Evolutionary conservation across 1,140 invertebrate genomes (phyloP).

Genomic region (Apis florea): DNA sequence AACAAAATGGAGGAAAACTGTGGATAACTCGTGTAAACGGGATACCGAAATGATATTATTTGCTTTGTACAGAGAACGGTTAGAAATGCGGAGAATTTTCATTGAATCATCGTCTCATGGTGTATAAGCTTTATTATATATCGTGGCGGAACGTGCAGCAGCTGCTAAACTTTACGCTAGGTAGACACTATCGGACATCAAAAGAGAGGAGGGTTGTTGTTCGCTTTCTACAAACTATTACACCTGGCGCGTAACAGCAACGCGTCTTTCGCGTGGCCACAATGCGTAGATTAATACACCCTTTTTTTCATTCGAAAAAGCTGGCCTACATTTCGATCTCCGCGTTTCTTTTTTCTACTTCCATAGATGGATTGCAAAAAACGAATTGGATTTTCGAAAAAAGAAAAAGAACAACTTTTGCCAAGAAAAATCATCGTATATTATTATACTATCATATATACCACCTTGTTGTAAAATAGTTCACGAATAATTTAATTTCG

Average conservation of each 20-base stretch:
- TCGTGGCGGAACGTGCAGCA: conserved; percentile 50
- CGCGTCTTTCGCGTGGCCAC: conserved; percentile 4
- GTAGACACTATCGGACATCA: conserved; percentile 15
- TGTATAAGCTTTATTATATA: conserved; percentile 31
- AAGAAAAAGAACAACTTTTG: no score
- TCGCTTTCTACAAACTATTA: conserved; percentile 26
- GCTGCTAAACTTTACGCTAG: conserved; percentile 39
- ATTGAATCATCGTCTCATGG: conserved; percentile 5
- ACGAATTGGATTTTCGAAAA: no score
- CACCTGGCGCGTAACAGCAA: conserved; percentile 34
- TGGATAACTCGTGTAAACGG: neutral
- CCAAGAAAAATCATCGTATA: no score
- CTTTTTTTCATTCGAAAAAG: neutral
- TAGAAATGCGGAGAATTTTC: neutral
- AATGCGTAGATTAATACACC: neutral
- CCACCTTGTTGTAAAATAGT: no score
- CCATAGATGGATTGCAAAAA: no score
- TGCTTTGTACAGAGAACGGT: neutral
- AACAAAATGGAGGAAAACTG: neutral
- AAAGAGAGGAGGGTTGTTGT: conserved; percentile 11
- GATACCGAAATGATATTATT: neutral
- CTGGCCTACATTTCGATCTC: neutral
- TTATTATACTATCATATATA: no score
- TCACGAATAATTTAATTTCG: no score
- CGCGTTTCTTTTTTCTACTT: no score